Percentiles rank a stretch among this genome's conserved stretches.
Evolutionary conservation across 2,888 invertebrate genomes (phyloP).

Genomic region (Hydraecia micacea): DNA sequence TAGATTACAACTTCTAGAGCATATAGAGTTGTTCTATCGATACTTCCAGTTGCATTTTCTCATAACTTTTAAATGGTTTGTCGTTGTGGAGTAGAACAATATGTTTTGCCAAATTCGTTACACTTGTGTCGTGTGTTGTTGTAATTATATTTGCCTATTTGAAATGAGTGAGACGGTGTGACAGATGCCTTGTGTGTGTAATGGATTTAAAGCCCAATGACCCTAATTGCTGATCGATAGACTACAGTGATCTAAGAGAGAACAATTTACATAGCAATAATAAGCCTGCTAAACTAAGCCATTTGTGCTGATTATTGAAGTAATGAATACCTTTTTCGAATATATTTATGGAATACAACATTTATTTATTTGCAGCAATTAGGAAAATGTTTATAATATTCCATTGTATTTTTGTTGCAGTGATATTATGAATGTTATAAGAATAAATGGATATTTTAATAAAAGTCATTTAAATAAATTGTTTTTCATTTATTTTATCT

Average conservation of each 20-base stretch:
- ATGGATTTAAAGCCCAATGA: slow-evolving; percentile 73
- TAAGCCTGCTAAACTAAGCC: slow-evolving; percentile 69
- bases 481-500: slow-evolving; percentile 72
- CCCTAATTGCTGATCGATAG: slow-evolving; percentile 73
- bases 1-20: slow-evolving; percentile 53
- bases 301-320: slow-evolving; percentile 68
- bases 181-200: slow-evolving; percentile 74
- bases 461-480: slow-evolving; percentile 89
- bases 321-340: slow-evolving; percentile 77
- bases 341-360: slow-evolving; percentile 83
- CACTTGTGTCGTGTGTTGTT: slow-evolving; percentile 70
- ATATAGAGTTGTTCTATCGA: slow-evolving; percentile 52
- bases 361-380: slow-evolving; percentile 88
- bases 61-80: slow-evolving; percentile 53
- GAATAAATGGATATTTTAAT: slow-evolving; percentile 91
- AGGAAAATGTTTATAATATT: slow-evolving; percentile 89
- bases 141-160: slow-evolving; percentile 72
- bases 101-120: slow-evolving; percentile 74
- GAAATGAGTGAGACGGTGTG: slow-evolving; percentile 73
- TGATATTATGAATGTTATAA: slow-evolving; percentile 91
- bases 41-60: slow-evolving; percentile 69
- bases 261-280: slow-evolving; percentile 69
- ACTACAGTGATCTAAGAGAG: slow-evolving; percentile 56
- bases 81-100: slow-evolving; percentile 61
- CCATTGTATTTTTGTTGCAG: slow-evolving; percentile 90